Evolutionary conservation across 30 jellyfish, hydroid and myxozoan genomes (phyloP).

Genomic region (Hydra vulgaris): DNA sequence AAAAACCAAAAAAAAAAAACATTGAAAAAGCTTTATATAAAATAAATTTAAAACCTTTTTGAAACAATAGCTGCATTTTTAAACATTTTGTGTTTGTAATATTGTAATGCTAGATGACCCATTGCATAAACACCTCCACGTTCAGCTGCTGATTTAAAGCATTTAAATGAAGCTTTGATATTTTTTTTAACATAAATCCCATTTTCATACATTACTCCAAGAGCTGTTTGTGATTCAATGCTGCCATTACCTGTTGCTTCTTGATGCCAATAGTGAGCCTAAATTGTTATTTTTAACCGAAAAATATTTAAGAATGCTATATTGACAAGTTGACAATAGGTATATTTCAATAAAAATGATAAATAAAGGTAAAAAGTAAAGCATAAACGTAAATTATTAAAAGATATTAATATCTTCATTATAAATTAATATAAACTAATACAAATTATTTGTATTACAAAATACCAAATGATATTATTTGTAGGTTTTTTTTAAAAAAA

Average conservation of each 20-base stretch:
- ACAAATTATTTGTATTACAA: too few species aligned
- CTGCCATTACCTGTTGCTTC: constrained; percentile 98
- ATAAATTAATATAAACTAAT: too few species aligned
- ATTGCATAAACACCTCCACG: constrained; percentile 83
- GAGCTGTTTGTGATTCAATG: constrained; percentile 86
- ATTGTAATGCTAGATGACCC: constrained; percentile 63
- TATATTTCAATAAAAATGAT: too few species aligned
- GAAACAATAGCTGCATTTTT: constrained; percentile 58
- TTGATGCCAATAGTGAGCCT: constrained; percentile 98
- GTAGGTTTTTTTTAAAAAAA: too few species aligned
- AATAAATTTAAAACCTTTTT: too few species aligned
- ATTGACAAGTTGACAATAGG: too few species aligned
- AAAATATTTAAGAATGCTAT: neutral
- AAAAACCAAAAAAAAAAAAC: too few species aligned
- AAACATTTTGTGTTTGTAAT: constrained; percentile 57
- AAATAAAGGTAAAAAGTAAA: too few species aligned
- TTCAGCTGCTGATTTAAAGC: constrained; percentile 82
- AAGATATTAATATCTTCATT: too few species aligned
- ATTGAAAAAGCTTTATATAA: too few species aligned
- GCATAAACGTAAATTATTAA: too few species aligned
- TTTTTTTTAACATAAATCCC: constrained; percentile 63
- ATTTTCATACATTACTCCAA: constrained; percentile 79
- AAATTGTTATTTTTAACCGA: neutral
- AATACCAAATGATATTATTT: too few species aligned
- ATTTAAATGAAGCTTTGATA: constrained; percentile 40